Evolutionary conservation across 2,113 vertebrate species (phyloP), one percentile per base, ranked within the genome.

Genomic region (Steatornis caripensis): DNA sequence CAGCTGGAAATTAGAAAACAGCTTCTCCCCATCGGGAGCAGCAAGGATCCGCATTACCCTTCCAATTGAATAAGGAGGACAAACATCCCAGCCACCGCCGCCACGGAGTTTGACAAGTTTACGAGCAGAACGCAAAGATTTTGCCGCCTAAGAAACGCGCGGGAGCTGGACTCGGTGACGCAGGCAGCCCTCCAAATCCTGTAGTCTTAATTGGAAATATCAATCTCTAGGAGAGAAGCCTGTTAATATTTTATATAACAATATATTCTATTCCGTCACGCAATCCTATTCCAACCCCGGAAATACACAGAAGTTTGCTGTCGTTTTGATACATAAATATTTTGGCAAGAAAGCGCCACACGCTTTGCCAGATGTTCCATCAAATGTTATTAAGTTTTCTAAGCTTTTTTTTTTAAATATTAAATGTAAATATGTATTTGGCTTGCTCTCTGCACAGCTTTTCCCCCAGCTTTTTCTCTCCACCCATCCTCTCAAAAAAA

Each of bases 291-390:
- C 49, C 84, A 54, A 34, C 8, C 57, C 39, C 60, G 48, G 57
- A 49, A 66, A 91, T 0, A 14, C 64, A 15, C 43, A 78, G 32
- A 72, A 83, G 68, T 74, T 89, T 86, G 64, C 54, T 91, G 78
- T 37, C 34, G 3, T 71, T 85, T 71, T 41, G 55, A 19, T 21
- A 51, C 58, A 55, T 48, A 58, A 87, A 89, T 87, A 64, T 86
- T 94, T 91, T 71, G 84, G 94, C 51, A 75, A 68, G 82, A 94
- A 57, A 93, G 79, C 6, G 36, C 34, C 74, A 45, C 49, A 21
- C 11, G 7, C 74, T 83, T 83, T 32, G 78, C 75, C 87, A 93
- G 91, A 90, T 95, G 94, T 92, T 91, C 61, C 74, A 68, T 72
- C 49, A 79, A 71, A 76, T 43, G 41, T 61, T 77, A 72, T 10